phyloP scores from a whole-genome alignment of 2,888 invertebrate species.

The Stenodera caucasica region DNA sequence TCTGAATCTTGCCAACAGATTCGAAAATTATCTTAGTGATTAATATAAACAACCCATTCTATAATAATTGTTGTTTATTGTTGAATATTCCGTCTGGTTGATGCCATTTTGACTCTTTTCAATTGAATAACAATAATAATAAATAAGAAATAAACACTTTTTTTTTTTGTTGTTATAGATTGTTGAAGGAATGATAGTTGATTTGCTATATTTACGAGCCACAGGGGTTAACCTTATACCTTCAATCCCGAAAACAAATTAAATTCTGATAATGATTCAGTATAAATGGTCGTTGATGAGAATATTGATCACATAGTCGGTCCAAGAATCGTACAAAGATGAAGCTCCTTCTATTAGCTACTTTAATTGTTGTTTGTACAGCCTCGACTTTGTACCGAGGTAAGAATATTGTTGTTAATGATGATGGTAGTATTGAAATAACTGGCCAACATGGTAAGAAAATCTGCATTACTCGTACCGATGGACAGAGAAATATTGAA shows the following conservation, averaged over 20 bases:
- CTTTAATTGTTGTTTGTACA: constrained; percentile 22
- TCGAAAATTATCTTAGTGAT: too few relatives aligned
- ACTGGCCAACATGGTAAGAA: constrained; percentile 28
- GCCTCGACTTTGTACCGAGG: constrained; percentile 26
- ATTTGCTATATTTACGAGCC: too few relatives aligned
- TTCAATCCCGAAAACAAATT: neutral
- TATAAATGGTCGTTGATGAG: neutral
- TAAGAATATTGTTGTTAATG: constrained; percentile 30
- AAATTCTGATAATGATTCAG: neutral
- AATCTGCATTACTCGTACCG: constrained; percentile 29
- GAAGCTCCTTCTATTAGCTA: constrained; percentile 32
- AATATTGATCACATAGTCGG: neutral
- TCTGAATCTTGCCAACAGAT: too few relatives aligned
- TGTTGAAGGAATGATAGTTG: too few relatives aligned
- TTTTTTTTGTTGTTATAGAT: neutral
- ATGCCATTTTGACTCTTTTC: neutral
- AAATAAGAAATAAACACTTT: neutral
- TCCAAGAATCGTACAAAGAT: constrained; percentile 20
- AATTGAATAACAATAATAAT: too few relatives aligned
- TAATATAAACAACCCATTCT: neutral
- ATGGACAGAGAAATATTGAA: constrained; percentile 33
- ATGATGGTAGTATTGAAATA: constrained; percentile 38
- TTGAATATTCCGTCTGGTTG: neutral
- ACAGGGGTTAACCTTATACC: too few relatives aligned
- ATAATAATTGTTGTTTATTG: neutral